Conservation (phyloP, 2,797 vertebrate genomes). For the Nasua narica region DNA sequence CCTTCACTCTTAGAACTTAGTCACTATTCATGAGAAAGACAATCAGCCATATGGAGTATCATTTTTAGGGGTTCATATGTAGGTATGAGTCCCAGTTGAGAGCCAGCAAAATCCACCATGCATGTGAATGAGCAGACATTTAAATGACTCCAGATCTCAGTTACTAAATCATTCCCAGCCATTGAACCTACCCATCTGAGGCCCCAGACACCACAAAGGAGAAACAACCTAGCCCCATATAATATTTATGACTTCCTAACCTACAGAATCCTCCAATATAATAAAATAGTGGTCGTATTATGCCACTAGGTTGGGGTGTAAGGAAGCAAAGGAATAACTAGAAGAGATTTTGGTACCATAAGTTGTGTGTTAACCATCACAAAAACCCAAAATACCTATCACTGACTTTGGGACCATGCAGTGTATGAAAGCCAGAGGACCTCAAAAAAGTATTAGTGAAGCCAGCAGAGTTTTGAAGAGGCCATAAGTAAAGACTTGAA, state of each 20-base stretch:
- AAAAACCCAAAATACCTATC: neutral
- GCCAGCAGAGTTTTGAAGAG: neutral
- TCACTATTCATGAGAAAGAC: neutral
- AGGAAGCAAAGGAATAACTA: neutral
- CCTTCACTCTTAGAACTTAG: neutral
- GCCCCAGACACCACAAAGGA: neutral
- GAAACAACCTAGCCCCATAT: neutral
- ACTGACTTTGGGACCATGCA: neutral
- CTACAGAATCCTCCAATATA: neutral
- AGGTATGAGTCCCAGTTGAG: neutral
- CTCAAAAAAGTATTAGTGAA: neutral
- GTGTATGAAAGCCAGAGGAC: neutral
- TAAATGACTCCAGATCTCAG: neutral
- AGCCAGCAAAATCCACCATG: neutral
- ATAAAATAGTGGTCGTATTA: neutral
- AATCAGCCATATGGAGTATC: neutral
- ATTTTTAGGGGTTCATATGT: neutral
- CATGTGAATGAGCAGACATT: neutral
- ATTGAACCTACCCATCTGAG: neutral
- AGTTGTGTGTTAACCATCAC: neutral
- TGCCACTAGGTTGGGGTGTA: neutral
- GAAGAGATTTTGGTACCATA: neutral
- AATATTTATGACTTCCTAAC: neutral
- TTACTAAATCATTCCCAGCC: neutral
- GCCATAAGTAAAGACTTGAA: neutral